These are phyloP conservation scores for Progne subis DNA, from an alignment of 2,113 vertebrate genomes.

Conservation along the genomic window DNA sequence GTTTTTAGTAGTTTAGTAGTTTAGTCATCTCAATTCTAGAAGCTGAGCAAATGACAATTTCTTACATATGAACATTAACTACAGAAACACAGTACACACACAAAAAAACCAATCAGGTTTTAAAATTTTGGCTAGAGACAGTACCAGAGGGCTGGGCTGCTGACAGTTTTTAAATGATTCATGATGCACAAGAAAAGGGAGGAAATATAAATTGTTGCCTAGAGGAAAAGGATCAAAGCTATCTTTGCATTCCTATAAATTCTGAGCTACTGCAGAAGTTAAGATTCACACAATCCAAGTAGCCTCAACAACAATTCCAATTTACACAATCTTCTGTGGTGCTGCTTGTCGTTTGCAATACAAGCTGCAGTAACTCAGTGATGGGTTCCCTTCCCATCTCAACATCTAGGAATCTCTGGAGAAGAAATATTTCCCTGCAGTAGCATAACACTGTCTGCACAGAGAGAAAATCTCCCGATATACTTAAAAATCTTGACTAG, in stretches of 20 bases:
- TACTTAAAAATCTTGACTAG: neutral
- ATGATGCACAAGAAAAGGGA: neutral
- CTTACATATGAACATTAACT: neutral
- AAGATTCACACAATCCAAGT: neutral
- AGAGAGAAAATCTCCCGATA: neutral
- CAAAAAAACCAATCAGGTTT: neutral
- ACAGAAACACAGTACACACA: neutral
- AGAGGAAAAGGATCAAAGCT: neutral
- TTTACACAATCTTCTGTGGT: neutral
- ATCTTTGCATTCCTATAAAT: neutral
- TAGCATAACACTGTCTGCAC: accelerated
- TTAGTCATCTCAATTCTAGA: neutral
- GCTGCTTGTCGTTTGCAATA: neutral
- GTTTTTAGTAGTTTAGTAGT: neutral
- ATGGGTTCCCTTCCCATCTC: neutral
- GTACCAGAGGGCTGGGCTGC: neutral
- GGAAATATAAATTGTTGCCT: neutral
- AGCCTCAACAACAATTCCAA: neutral
- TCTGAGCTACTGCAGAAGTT: neutral
- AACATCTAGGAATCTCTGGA: neutral
- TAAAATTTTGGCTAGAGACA: neutral
- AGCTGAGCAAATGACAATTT: neutral
- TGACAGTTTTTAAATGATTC: neutral
- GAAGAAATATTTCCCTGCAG: neutral
- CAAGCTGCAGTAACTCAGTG: neutral